These are phyloP conservation scores for Tiphia femorata DNA, from an alignment of 2,888 invertebrate genomes.

Conservation along the genomic window DNA sequence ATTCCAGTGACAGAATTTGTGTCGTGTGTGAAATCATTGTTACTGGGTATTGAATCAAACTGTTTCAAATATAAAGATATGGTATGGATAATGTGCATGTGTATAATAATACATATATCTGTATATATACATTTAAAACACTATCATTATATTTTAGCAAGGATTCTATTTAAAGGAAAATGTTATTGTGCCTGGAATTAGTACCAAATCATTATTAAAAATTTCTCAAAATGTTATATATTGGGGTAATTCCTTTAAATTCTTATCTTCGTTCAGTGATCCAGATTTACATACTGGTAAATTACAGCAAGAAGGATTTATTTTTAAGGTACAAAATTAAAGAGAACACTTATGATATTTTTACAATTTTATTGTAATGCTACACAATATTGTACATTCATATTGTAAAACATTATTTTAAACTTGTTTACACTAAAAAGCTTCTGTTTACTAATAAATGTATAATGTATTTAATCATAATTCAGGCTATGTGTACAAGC, in stretches of 20 bases:
- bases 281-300: constrained; percentile 48
- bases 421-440: too few species aligned
- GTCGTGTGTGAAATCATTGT: constrained; percentile 54
- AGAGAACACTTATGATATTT: too few species aligned
- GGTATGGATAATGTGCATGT: constrained; percentile 44
- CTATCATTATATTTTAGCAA: constrained; percentile 28
- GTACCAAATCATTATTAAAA: constrained; percentile 46
- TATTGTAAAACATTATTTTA: too few species aligned
- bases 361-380: too few species aligned
- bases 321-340: constrained; percentile 53
- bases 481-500: constrained; percentile 59
- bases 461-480: constrained; percentile 8
- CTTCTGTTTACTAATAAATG: background rate
- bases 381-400: too few species aligned
- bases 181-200: constrained; percentile 48
- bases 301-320: constrained; percentile 56
- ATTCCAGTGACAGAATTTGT: constrained; percentile 51
- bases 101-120: too few species aligned
- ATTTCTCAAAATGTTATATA: constrained; percentile 48
- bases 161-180: constrained; percentile 55
- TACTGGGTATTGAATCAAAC: constrained; percentile 61
- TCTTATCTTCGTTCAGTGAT: constrained; percentile 47
- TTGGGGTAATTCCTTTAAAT: constrained; percentile 64
- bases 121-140: background rate
- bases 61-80: constrained; percentile 50